Evolutionary conservation across 2,888 invertebrate species (phyloP), one percentile per base, ranked within the genome.

Genomic region (Zhengitettix transpicula): DNA sequence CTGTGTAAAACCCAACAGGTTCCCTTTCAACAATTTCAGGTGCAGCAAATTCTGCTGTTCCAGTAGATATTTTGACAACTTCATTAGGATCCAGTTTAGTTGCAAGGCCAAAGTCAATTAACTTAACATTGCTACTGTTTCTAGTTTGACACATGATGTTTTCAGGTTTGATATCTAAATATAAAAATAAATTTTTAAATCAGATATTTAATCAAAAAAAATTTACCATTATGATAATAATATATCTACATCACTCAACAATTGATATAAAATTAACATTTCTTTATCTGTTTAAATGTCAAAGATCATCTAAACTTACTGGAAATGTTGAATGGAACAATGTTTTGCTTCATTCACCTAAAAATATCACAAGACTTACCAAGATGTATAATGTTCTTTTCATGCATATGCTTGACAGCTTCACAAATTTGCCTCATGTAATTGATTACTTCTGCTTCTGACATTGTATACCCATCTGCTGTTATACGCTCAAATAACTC

Each of bases 111-210:
- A 99, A 99, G 75, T 99, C 99, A 68, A 99, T 99, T 52, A 99
- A 80, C 79, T 99, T 99, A 12, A 99, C 90, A 70, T 94, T 93
- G 57, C 92, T 95, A 68, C 94, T 92, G 64, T 83, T 88, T 65
- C 91, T 86, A 0, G 96, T 99, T 73, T 96, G 95, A 75, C 98
- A 99, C 96, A 99, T 97, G 64, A 99, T 96, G 73, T 99, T 99
- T 74, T 99, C 99, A 0, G 99, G 99, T 77, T 97, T 91, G 63
- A 94, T 85, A 71, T 93, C 92, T 77, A 62, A 62, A 59, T 14
- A 28, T 28, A 28, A 28, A 28, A 28, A 28, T 28, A 28, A 5
- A 7, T 28, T 28, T 28, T 2, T 28, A 28, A 28, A 7, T 28
- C 28, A 28, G 28, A 7, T 28, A 28, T 7, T 28, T 28, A 28